Percentiles rank a stretch among this genome's conserved stretches.
Evolutionary conservation across 2,888 invertebrate species (phyloP).

Genomic region (Octodonta nipae): DNA sequence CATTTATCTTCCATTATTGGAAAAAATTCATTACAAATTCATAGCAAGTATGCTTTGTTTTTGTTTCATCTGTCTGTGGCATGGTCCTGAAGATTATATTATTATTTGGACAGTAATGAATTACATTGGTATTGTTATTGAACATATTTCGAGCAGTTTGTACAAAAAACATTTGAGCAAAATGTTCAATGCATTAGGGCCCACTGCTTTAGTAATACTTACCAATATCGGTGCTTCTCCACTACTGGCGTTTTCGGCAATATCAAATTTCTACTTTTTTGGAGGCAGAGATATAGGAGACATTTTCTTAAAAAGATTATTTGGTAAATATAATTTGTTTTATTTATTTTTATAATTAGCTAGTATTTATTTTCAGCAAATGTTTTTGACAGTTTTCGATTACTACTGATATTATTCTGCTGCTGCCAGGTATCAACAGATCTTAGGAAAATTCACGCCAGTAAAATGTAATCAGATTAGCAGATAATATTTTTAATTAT

Average conservation of each 20-base stretch:
- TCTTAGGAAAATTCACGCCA: slow-evolving; percentile 22
- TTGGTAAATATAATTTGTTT: slow-evolving; percentile 34
- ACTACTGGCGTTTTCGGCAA: slow-evolving; percentile 61
- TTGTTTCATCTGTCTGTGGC: slow-evolving; percentile 80
- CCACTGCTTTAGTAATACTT: slow-evolving; percentile 43
- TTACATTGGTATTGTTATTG: slow-evolving; percentile 63
- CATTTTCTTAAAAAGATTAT: slow-evolving; percentile 50
- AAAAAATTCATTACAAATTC: slow-evolving; percentile 37
- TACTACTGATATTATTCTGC: slow-evolving; percentile 40
- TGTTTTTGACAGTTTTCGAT: slow-evolving; percentile 22
- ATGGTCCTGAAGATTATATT: slow-evolving; percentile 64
- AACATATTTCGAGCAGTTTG: slow-evolving; percentile 45
- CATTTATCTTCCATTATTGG: neutral
- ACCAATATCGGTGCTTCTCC: slow-evolving; percentile 54
- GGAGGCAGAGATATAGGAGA: slow-evolving; percentile 61
- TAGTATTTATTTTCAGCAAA: slow-evolving; percentile 27
- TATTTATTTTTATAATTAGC: slow-evolving; percentile 5
- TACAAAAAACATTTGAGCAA: slow-evolving; percentile 36
- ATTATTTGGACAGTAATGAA: slow-evolving; percentile 82
- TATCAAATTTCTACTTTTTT: slow-evolving; percentile 82
- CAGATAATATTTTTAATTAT: neutral
- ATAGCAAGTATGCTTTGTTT: slow-evolving; percentile 65
- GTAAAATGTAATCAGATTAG: slow-evolving; percentile 11
- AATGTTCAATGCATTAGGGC: slow-evolving; percentile 14
- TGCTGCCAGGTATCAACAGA: slow-evolving; percentile 45